These are phyloP conservation scores for Apoda limacodes DNA, from an alignment of 2,888 invertebrate genomes.

Conservation along the genomic window DNA sequence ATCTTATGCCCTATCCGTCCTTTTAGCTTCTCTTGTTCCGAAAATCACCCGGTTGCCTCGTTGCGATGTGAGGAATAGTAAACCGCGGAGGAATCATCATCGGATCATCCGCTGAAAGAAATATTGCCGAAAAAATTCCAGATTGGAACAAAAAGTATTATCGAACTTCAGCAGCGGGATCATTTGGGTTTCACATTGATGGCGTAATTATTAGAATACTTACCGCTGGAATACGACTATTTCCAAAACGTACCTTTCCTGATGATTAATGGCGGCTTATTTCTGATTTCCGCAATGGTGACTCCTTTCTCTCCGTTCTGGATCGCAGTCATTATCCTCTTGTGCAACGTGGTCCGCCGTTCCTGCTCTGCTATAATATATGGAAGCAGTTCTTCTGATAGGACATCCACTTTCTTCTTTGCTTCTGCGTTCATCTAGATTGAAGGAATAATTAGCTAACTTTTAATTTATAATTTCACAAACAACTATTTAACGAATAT, in stretches of 20 bases:
- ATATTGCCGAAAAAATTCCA: too few relatives aligned
- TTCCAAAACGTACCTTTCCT: conserved; percentile 35
- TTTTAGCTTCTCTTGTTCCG: too few relatives aligned
- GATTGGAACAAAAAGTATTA: too few relatives aligned
- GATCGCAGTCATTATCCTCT: conserved; percentile 54
- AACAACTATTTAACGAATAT: background rate
- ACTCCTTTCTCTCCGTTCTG: conserved; percentile 60
- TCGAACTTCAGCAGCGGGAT: too few relatives aligned
- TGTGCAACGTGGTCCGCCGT: conserved; percentile 45
- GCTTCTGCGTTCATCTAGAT: conserved; percentile 57
- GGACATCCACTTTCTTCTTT: conserved; percentile 57
- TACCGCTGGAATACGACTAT: too few relatives aligned
- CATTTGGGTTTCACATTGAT: too few relatives aligned
- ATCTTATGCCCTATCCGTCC: too few relatives aligned
- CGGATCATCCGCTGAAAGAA: too few relatives aligned
- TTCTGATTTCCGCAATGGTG: conserved; percentile 53
- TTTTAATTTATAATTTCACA: background rate
- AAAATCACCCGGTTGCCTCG: too few relatives aligned
- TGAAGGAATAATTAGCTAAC: conserved; percentile 1
- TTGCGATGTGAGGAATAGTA: too few relatives aligned
- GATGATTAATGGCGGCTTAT: conserved; percentile 50
- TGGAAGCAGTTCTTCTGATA: conserved; percentile 54
- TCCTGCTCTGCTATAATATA: conserved; percentile 62
- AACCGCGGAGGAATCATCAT: too few relatives aligned
- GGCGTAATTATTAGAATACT: too few relatives aligned